Evolutionary conservation across 2,888 invertebrate genomes (phyloP).

Genomic region (Ariolimax columbianus): DNA sequence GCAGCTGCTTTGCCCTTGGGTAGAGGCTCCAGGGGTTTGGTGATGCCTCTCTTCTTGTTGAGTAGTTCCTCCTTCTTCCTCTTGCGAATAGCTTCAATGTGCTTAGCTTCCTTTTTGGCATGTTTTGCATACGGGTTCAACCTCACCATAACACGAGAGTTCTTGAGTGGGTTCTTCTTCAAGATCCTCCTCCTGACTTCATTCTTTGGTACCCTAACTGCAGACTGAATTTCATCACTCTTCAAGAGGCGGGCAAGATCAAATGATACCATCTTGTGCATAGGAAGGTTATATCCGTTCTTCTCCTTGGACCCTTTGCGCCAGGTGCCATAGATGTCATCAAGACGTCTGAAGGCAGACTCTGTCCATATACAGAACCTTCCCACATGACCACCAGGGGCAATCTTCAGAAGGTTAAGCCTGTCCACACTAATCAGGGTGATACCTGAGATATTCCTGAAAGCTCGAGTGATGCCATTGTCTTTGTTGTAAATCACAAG

Average conservation of each 20-base stretch:
- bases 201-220: slow-evolving; percentile 88
- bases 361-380: slow-evolving; percentile 99
- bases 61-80: slow-evolving; percentile 74
- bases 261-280: slow-evolving; percentile 98
- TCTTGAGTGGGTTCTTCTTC: slow-evolving; percentile 96
- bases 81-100: slow-evolving; percentile 80
- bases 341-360: slow-evolving; percentile 94
- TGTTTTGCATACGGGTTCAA: slow-evolving; percentile 97
- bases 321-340: slow-evolving; percentile 97
- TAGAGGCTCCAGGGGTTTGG: slow-evolving; percentile 51
- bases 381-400: slow-evolving; percentile 97
- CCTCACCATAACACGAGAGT: slow-evolving; percentile 90
- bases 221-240: slow-evolving; percentile 96
- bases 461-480: slow-evolving; percentile 93
- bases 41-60: slow-evolving; percentile 86
- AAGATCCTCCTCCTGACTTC: slow-evolving; percentile 83
- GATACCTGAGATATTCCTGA: slow-evolving; percentile 82
- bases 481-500: slow-evolving; percentile 96
- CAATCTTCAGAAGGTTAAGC: slow-evolving; percentile 94
- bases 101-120: slow-evolving; percentile 89
- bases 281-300: slow-evolving; percentile 92
- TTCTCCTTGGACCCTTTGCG: slow-evolving; percentile 88
- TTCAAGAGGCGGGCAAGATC: slow-evolving; percentile 94
- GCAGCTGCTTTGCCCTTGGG: slow-evolving; percentile 56
- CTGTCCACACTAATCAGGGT: slow-evolving; percentile 94